Base-by-base conservation (phyloP, 2,113 vertebrate species). In the Pygoscelis antarcticus region DNA sequence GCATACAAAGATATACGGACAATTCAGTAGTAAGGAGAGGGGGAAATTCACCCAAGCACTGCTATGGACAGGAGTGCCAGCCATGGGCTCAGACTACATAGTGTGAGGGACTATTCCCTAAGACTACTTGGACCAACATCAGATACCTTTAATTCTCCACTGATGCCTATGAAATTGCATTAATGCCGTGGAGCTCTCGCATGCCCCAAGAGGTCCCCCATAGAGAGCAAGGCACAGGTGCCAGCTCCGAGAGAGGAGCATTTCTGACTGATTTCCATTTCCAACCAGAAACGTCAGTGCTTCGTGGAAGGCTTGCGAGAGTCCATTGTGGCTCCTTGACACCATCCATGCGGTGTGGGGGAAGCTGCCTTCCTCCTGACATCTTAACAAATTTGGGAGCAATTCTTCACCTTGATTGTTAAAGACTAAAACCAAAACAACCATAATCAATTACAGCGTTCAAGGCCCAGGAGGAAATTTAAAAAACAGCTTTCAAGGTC, bases 321-420 rank as follows among this genome's bases (percentile, higher is more conserved):
- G 26, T 11, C 64, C 17, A 1, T 8, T 44, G 44, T 3, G 7
- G 58, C 23, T 75, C 32, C 81, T 75, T 52, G 70, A 12, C 60
- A 7, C 20, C 10, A 5, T 4, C 78, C 69, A 22, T 3, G n/a
- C 23, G 1, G 34, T 3, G 69, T 34, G 42, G 26, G 77, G 77
- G 51, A 78, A 84, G 47, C 34, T 78, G 76, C 80, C 55, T 79
- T 75, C 44, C 61, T 58, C 52, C 87, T 74, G 68, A 85, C 77
- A 76, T 86, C 74, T 79, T 57, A 72, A 94, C 78, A 88, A 91
- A 92, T 54, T 54, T 29, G 8, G 46, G 52, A 94, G 78, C 70
- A 95, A 79, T 96, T 90, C 82, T 61, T 97, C 82, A 93, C 66
- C 70, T 85, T 91, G 84, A 91, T 85, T 91, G 75, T 36, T 95